Evolutionary conservation across 2,888 invertebrate species (phyloP), one percentile per base, ranked within the genome.

Genomic region (Embidobia sp.): DNA sequence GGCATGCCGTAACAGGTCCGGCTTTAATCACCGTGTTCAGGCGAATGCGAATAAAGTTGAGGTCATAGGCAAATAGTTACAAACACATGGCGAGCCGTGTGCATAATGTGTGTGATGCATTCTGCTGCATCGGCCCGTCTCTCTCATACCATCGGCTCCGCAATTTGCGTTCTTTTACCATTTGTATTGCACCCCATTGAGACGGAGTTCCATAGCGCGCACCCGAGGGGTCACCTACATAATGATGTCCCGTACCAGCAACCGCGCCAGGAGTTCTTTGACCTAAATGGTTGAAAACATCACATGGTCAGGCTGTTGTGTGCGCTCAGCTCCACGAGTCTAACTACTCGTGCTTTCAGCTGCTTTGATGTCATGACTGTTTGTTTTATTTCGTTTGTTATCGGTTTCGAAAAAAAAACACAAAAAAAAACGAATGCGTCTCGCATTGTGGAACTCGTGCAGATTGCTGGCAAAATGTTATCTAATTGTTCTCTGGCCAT

Each of bases 251-350:
- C 72, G 66, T 53, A 64, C 59, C 57, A 59, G 69, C 57, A 53
- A 79, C 66, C 85, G 82, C 85, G 72, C 80, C 83, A 55, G 83
- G 85, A 85, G 83, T 78, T 77, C 81, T 82, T 76, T 79, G 80
- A 82, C 80, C 79, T 70, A 77, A 78, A 70, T 74, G 53, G 22
- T 10, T 37, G 49, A 44, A 53, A 70, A 51, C 49, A 57, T 69
- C 57, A 49, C 51, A 33, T 49, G 48, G 51, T 40, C 42, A 40
- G 31, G 31, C 33, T n/a, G 11, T 31, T 10, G 31, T 3, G 31
- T 40, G 48, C 31, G 44, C 26, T 67, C 49, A 19, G 15, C 22
- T 31, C 53, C 19, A 44, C 18, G 51, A 33, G 37, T 46, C 51
- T 53, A 44, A 63, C 63, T 55, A 53, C 35, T n/a, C n/a, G n/a